Base-by-base conservation (phyloP, 1,140 invertebrate species). In the Cydia strobilella region DNA sequence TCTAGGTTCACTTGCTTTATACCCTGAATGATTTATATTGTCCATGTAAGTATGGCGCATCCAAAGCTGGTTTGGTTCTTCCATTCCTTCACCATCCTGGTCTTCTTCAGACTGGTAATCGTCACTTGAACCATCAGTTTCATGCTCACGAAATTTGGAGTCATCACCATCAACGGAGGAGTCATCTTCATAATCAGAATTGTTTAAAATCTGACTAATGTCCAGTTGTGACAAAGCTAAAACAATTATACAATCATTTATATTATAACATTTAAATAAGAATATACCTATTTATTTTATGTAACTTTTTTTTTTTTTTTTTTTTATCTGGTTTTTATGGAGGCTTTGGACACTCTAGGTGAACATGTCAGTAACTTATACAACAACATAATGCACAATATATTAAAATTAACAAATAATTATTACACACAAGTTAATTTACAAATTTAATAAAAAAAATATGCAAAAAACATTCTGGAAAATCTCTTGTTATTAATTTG, bases 181-280 rank as follows among this genome's bases (percentile, higher is more conserved):
- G 20, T 59, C 54, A 59, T 59, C 54, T 59, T 23, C 54, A 10
- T 23, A 59, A 23, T 59, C 54, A 59, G 54, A 59, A 59, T 59
- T 59, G 6, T 59, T 59, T 59, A 59, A 59, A 59, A 59, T 59
- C 54, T 23, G 54, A 59, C 54, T 59, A 18, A 59, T 59, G 18
- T 59, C 54, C 20, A 12, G 5, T 23, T 59, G 54, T 59, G 54
- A 9, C 20, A 59, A 12, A 59, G 20, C 54, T 59, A 23, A 59
- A 59, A 59, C 54, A 59, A 59, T 59, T 71, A 9, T 31, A 31
- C 3, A 31, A 4, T 4, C 4, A 31, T 31, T n/a, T n/a, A n/a
- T n/a, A n/a, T n/a, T n/a, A n/a, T n/a, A n/a, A n/a, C n/a, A n/a
- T n/a, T n/a, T n/a, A n/a, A n/a, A n/a, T n/a, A n/a, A n/a, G n/a